Percentiles rank a stretch among this genome's conserved stretches.
phyloP scores from a whole-genome alignment of 2,797 vertebrate species.

The Pipistrellus pygmaeus region DNA sequence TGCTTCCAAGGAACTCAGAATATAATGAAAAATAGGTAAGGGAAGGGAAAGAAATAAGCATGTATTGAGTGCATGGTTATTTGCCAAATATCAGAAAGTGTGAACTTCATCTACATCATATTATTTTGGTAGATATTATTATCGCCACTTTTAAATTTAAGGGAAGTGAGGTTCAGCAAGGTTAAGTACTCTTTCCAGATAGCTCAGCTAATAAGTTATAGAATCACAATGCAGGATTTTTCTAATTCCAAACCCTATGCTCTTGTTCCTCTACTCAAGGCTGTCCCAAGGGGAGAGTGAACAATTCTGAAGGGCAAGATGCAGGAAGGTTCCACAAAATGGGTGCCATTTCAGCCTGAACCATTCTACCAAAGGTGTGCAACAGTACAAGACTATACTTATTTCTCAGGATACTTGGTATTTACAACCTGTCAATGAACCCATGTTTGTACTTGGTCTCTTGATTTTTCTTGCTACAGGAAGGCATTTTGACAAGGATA shows the following conservation, averaged over 20 bases:
- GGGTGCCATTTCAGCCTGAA: not conserved
- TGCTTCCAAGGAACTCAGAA: constrained; percentile 18
- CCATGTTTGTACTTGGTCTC: not conserved
- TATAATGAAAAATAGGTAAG: not conserved
- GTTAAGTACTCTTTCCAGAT: not conserved
- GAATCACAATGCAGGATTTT: not conserved
- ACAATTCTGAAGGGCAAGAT: not conserved
- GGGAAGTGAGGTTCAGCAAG: not conserved
- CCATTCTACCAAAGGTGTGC: not conserved
- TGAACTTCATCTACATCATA: not conserved
- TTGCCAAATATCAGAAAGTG: not conserved
- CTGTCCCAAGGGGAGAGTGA: not conserved
- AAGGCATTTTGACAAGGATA: constrained; percentile 20
- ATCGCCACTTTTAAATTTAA: not conserved
- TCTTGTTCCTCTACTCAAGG: not conserved
- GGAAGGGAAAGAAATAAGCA: not conserved
- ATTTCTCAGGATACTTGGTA: not conserved
- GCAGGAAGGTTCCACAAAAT: not conserved
- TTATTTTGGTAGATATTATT: not conserved
- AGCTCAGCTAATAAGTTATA: not conserved
- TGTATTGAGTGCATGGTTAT: not conserved
- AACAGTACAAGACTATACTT: not conserved
- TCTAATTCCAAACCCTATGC: not conserved
- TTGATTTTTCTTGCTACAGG: constrained; percentile 30
- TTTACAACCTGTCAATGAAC: not conserved